phyloP scores from a whole-genome alignment of 2,113 vertebrate genomes.

The Misgurnus anguillicaudatus region DNA sequence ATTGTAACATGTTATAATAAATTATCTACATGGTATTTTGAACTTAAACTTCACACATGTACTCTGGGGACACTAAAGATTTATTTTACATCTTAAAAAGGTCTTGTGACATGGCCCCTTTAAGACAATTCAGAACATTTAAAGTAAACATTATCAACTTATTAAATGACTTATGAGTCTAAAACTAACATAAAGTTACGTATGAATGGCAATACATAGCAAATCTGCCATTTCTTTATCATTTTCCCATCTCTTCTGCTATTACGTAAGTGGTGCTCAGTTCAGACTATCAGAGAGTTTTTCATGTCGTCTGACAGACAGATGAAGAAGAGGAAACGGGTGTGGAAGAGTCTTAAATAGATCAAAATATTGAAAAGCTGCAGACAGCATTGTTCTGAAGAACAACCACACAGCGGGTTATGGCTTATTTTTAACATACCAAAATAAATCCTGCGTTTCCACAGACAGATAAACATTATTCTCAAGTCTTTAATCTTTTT shows the following conservation, averaged over 20 bases:
- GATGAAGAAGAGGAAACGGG: not conserved
- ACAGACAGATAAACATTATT: not conserved
- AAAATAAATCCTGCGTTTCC: not conserved
- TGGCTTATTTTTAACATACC: not conserved
- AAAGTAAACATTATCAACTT: not conserved
- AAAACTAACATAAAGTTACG: not conserved
- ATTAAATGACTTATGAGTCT: too few relatives aligned
- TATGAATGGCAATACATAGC: not conserved
- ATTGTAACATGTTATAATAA: too few relatives aligned
- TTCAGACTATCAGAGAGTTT: not conserved
- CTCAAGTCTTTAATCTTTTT: not conserved
- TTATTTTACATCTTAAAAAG: too few relatives aligned
- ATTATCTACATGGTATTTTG: too few relatives aligned
- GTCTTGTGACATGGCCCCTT: too few relatives aligned
- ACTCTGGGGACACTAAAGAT: too few relatives aligned
- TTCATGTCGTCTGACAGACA: too few relatives aligned
- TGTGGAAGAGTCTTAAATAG: not conserved
- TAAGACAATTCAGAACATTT: conserved; percentile 10
- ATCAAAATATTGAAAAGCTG: not conserved
- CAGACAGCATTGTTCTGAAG: not conserved
- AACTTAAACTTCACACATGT: too few relatives aligned
- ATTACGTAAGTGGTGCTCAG: not conserved
- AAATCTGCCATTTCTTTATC: not conserved
- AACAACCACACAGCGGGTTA: conserved; percentile 1
- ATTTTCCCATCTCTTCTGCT: not conserved